A percentile compares a stretch with the other conserved stretches of the same genome.
Conservation (phyloP, 2,113 vertebrate genomes). For the Myiozetetes cayanensis region DNA sequence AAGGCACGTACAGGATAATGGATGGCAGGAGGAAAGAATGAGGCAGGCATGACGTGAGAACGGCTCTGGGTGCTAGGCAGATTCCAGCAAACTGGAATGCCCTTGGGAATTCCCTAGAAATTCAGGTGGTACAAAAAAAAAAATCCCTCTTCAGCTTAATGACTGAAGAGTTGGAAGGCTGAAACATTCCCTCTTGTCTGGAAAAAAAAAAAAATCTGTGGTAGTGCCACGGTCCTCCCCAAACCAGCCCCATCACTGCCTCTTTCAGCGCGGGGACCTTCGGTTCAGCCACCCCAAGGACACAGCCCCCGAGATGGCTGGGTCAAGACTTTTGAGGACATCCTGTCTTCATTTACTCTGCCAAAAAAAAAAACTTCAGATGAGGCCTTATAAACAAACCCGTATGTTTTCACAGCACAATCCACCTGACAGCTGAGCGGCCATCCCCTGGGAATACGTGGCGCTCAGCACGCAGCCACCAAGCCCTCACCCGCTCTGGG, state of each 20-base stretch:
- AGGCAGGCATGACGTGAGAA: not conserved
- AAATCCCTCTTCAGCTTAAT: not conserved
- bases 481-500: accelerated
- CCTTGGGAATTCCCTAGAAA: not conserved
- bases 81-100: not conserved
- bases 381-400: not conserved
- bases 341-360: not conserved
- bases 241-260: not conserved
- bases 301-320: not conserved
- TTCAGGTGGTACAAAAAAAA: not conserved
- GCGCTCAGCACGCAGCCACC: not conserved
- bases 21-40: conserved; percentile 26
- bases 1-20: not conserved
- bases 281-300: not conserved
- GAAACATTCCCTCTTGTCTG: accelerated
- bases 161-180: accelerated
- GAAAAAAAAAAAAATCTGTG: not conserved
- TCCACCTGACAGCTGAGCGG: not conserved
- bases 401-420: not conserved
- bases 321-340: not conserved
- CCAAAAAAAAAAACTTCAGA: not conserved
- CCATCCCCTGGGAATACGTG: accelerated
- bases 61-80: not conserved
- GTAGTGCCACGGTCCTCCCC: accelerated
- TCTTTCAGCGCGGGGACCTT: accelerated